Base-by-base conservation (phyloP, 2,797 vertebrate species). In the Acanthiza pusilla region DNA sequence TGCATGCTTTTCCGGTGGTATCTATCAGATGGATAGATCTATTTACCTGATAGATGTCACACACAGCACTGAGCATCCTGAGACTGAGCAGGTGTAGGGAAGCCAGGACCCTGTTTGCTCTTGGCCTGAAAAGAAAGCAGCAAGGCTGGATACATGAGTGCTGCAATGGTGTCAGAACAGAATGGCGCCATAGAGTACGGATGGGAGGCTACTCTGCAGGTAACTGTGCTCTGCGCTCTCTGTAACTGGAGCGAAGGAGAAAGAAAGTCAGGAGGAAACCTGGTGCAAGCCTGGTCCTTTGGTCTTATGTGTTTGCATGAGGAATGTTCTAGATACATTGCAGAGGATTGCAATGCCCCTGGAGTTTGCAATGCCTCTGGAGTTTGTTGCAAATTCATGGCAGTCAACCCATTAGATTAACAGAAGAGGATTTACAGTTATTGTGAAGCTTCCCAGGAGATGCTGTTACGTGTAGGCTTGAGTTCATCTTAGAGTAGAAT, bases 361-460 rank as follows among this genome's bases (percentile, higher is more conserved):
- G 19, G 62, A 92, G 67, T 68, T 32, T 73, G 38, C 38, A 38
- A 36, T 36, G 36, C 36, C 36, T 36, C 36, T 36, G 36, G 36
- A 36, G 36, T 36, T 36, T 36, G 75, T 57, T 63, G 45, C 40
- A 67, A 92, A 82, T 85, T 89, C 38, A 65, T 62, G 32, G 48
- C 63, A 90, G 51, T 57, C 68, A 92, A 68, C 23, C 36, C 55
- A 54, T 76, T 89, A 89, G 30, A 36, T 79, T 95, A 90, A 86
- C 60, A 91, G 73, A 75, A 62, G 20, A 92, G 40, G 42, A 92
- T 94, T 94, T 92, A 89, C 36, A 74, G 42, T 74, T 88, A 82
- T 22, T 87, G 75, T 79, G 75, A 87, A 87, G 58, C 27, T 71
- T 92, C 78, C 81, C 75, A 60, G 29, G 91, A 94, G 91, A 76